phyloP scores from a whole-genome alignment of 2,113 vertebrate genomes.

The Neotragus moschatus region DNA sequence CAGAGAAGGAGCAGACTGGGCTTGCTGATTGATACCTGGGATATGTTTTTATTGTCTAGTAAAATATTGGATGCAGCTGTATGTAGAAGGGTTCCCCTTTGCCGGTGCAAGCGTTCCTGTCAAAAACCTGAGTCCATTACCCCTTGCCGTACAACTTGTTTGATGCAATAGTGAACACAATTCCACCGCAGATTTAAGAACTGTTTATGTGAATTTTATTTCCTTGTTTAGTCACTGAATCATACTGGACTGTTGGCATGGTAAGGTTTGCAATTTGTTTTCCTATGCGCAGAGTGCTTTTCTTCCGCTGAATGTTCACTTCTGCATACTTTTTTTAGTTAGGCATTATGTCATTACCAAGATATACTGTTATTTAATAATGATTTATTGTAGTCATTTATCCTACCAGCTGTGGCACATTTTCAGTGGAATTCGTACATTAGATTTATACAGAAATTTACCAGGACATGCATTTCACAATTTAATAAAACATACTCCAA shows the following conservation, averaged over 20 bases:
- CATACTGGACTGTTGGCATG: constrained; percentile 71
- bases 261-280: constrained; percentile 81
- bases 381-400: constrained; percentile 83
- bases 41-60: constrained; percentile 67
- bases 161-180: constrained; percentile 69
- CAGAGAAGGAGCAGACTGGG: background rate
- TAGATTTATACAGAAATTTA: constrained; percentile 80
- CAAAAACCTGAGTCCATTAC: constrained; percentile 67
- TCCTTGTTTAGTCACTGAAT: constrained; percentile 77
- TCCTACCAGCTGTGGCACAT: constrained; percentile 79
- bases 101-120: constrained; percentile 60
- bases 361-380: constrained; percentile 86
- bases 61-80: constrained; percentile 69
- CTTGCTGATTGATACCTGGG: constrained; percentile 41
- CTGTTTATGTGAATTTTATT: constrained; percentile 81
- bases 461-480: constrained; percentile 77
- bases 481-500: constrained; percentile 77
- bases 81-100: constrained; percentile 9
- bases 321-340: constrained; percentile 75
- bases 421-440: constrained; percentile 83
- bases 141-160: constrained; percentile 70
- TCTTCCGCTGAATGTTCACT: constrained; percentile 69
- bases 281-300: constrained; percentile 69
- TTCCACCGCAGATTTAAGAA: constrained; percentile 71
- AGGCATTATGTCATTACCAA: constrained; percentile 79